phyloP scores from a whole-genome alignment of 2,888 invertebrate species.

The Pollenia angustigena region DNA sequence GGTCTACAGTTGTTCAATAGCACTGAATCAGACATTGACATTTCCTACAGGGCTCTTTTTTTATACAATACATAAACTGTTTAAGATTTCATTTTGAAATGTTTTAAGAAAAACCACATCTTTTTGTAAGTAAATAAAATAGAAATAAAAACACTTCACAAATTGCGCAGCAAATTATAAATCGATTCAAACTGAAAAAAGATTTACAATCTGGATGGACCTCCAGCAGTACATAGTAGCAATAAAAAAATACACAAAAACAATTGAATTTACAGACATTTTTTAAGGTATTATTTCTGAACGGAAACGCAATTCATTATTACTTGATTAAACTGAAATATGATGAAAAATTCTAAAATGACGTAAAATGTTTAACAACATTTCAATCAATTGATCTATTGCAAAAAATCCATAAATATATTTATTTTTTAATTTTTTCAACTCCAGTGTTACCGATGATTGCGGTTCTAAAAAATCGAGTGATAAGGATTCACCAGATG shows the following conservation, averaged over 20 bases:
- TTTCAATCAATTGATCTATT: slow-evolving; percentile 32
- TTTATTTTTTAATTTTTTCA: neutral
- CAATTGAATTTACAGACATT: slow-evolving; percentile 38
- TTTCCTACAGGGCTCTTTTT: neutral
- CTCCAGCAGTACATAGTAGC: slow-evolving; percentile 13
- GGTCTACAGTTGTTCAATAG: too few relatives aligned
- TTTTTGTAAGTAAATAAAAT: slow-evolving; percentile 41
- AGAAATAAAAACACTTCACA: slow-evolving; percentile 6
- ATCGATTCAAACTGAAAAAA: slow-evolving; percentile 33
- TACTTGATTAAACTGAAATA: slow-evolving; percentile 28
- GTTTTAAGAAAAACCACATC: slow-evolving; percentile 32
- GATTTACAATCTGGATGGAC: slow-evolving; percentile 39
- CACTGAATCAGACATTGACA: neutral
- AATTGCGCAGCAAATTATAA: slow-evolving; percentile 38
- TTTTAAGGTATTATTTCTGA: slow-evolving; percentile 13
- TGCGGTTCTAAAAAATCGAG: slow-evolving; percentile 85
- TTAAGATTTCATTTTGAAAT: neutral
- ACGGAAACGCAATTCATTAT: slow-evolving; percentile 51
- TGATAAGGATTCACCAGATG: slow-evolving; percentile 78
- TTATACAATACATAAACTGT: neutral
- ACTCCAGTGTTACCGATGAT: slow-evolving; percentile 83
- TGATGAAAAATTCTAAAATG: slow-evolving; percentile 22
- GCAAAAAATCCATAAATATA: neutral
- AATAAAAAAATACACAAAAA: slow-evolving; percentile 16
- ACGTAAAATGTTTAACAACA: slow-evolving; percentile 39